These are phyloP conservation scores for Odontocolon sp. DNA, from an alignment of 2,888 invertebrate species.

Conservation along the genomic window DNA sequence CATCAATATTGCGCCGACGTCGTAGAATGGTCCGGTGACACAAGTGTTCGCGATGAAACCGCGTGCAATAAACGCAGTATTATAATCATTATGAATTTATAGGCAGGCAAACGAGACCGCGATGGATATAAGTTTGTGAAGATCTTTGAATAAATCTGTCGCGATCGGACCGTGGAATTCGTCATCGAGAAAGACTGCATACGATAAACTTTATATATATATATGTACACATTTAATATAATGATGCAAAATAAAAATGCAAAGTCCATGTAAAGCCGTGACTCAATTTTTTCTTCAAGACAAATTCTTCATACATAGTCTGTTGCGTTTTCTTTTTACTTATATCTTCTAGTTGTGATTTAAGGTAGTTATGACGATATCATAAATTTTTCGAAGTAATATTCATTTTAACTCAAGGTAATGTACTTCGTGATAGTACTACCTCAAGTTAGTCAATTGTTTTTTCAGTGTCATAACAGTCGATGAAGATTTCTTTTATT, in stretches of 20 bases:
- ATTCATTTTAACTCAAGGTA: too few species aligned
- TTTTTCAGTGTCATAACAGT: background rate
- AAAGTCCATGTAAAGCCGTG: slow-evolving; percentile 29
- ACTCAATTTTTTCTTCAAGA: slow-evolving; percentile 30
- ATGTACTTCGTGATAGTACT: background rate
- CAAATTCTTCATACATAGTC: slow-evolving; percentile 15
- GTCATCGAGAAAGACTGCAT: background rate
- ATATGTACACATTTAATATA: background rate
- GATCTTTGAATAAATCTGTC: slow-evolving; percentile 6
- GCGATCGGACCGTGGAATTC: background rate
- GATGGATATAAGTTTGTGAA: slow-evolving; percentile 7
- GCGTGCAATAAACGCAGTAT: slow-evolving; percentile 9
- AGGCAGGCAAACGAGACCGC: too few species aligned
- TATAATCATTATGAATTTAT: too few species aligned
- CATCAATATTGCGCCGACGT: too few species aligned
- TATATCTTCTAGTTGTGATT: too few species aligned
- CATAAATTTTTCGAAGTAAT: too few species aligned
- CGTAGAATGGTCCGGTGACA: too few species aligned
- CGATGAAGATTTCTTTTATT: slow-evolving; percentile 14
- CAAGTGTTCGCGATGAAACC: background rate
- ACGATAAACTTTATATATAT: too few species aligned
- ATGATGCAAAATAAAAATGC: slow-evolving; percentile 40
- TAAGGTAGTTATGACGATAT: too few species aligned
- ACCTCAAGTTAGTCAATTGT: background rate
- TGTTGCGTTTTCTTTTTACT: slow-evolving; percentile 5